Evolutionary conservation across 2,888 invertebrate genomes (phyloP), one percentile per base, ranked within the genome.

Genomic region (Sarcophaga subvicina): DNA sequence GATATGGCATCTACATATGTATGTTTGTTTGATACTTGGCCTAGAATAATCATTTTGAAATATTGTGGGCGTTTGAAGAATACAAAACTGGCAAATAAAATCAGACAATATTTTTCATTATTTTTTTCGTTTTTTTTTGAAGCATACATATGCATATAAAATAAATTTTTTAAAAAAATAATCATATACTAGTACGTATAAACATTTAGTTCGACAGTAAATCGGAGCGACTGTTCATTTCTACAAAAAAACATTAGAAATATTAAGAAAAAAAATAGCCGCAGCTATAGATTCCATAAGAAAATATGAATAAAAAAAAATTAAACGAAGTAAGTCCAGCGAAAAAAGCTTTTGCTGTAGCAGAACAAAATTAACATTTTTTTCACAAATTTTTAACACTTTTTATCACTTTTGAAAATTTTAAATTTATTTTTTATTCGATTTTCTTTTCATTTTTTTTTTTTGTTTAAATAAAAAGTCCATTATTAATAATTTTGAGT

Each of bases 31-130:
- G 17, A 76, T 77, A 66, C 81, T 87, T 87, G 87, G 81, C 87
- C 84, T 84, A 87, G 87, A 87, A 87, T 82, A 76, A 81, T 82
- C 47, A 79, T 84, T 77, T 82, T 76, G 71, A 84, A 85, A 84
- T 78, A 76, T 79, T 72, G 87, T 87, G 87, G 87, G 87, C 87
- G 87, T 87, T 79, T 87, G n/a, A 64, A 66, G 79, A 72, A 84
- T 49, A 84, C 70, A 84, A 64, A 82, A 79, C 79, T 81, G 84
- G 84, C 87, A 87, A 82, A 87, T 78, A 76, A 82, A 76, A 79
- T 82, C 71, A 79, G 76, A 81, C 79, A 79, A 54, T 45, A 76
- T 81, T 83, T 78, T 20, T 67, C 66, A 75, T 22, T 49, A 49
- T 14, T 49, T 14, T 49, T 14, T 49, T 14, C 4, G 3, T 49